Conservation (phyloP, 2,888 invertebrate genomes). For the Epirrhoe alternata region DNA sequence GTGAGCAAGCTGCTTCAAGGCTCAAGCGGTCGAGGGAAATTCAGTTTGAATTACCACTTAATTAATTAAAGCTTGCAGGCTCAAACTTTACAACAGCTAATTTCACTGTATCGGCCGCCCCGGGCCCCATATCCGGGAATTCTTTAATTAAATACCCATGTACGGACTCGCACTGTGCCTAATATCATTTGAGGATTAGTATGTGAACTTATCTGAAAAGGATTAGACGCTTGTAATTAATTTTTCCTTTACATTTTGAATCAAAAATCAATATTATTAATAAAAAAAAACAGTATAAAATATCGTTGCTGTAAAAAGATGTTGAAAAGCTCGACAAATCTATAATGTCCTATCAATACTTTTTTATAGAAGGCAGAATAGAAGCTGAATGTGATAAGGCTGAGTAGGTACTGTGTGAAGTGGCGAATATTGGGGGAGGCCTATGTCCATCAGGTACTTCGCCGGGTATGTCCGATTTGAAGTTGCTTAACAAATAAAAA, state of each 20-base stretch:
- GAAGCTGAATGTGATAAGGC: no score
- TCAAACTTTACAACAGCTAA: slow-evolving; percentile 30
- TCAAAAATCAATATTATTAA: neutral
- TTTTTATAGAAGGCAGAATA: no score
- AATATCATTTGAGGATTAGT: slow-evolving; percentile 19
- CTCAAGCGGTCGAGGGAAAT: slow-evolving; percentile 13
- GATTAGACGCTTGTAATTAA: neutral
- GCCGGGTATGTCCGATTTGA: no score
- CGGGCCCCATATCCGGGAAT: slow-evolving; percentile 19
- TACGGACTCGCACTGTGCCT: slow-evolving; percentile 1
- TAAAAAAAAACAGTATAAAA: no score
- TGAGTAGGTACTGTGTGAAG: no score
- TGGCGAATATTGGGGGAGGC: no score
- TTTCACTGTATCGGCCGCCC: slow-evolving; percentile 24
- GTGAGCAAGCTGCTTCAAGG: neutral
- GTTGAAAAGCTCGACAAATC: no score
- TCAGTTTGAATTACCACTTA: slow-evolving; percentile 34
- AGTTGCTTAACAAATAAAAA: no score
- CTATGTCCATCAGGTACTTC: no score
- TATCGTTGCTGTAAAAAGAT: no score
- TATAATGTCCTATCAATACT: no score
- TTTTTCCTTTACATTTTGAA: neutral
- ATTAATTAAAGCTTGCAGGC: slow-evolving; percentile 33
- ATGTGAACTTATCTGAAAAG: slow-evolving; percentile 8
- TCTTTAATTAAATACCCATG: slow-evolving; percentile 33